Evolutionary conservation across 2,113 vertebrate species (phyloP).

Genomic region (Synchiropus splendidus): DNA sequence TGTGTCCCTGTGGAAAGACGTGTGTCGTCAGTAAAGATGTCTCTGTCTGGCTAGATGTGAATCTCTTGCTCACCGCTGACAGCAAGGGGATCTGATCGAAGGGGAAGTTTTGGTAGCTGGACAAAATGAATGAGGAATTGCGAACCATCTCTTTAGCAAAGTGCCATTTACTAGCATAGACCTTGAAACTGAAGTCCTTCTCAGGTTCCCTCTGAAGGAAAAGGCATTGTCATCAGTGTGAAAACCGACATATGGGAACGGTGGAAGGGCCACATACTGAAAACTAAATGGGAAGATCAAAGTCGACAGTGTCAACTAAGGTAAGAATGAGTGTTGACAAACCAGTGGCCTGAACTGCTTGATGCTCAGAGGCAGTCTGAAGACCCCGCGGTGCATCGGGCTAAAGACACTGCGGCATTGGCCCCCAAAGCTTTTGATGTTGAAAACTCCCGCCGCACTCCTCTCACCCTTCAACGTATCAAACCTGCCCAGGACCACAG

Average conservation of each 20-base stretch:
- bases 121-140: too few species aligned
- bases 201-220: conserved; percentile 12
- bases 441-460: conserved; percentile 67
- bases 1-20: conserved; percentile 50
- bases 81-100: too few species aligned
- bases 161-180: conserved; percentile 76
- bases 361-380: conserved; percentile 72
- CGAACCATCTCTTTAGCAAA: conserved; percentile 61
- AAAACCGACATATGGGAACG: background rate
- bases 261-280: background rate
- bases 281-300: background rate
- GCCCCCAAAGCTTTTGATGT: conserved; percentile 80
- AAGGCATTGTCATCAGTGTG: too few species aligned
- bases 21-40: too few species aligned
- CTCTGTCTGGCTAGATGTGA: too few species aligned
- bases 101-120: too few species aligned
- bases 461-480: conserved; percentile 50
- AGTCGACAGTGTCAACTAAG: too few species aligned
- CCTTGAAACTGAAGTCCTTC: conserved; percentile 78
- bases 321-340: too few species aligned
- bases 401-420: conserved; percentile 74
- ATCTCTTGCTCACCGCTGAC: too few species aligned
- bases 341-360: conserved; percentile 76
- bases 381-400: conserved; percentile 43
- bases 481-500: conserved; percentile 52